These are phyloP conservation scores for Gopherus evgoodei DNA, from an alignment of 2,113 vertebrate genomes.

Conservation along the genomic window DNA sequence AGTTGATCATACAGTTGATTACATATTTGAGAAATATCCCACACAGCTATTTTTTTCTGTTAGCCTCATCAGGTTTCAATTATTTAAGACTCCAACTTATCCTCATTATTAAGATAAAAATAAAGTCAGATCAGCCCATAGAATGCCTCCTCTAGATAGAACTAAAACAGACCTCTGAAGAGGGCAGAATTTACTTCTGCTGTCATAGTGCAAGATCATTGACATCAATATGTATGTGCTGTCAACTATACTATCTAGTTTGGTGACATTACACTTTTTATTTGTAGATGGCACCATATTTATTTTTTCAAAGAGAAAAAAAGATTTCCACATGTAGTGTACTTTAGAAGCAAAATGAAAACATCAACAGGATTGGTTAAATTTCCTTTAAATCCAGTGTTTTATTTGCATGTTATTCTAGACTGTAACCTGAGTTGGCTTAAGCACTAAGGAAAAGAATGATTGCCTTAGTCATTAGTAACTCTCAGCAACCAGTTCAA, in stretches of 20 bases:
- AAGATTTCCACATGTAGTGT: neutral
- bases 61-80: neutral
- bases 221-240: neutral
- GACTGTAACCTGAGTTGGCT: neutral
- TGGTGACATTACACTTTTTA: neutral
- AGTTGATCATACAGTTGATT: neutral
- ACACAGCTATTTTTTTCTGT: neutral
- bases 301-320: neutral
- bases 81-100: neutral
- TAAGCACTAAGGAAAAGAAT: neutral
- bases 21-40: neutral
- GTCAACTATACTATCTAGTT: neutral
- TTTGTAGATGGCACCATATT: neutral
- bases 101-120: neutral
- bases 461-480: neutral
- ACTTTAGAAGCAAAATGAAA: neutral
- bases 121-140: neutral
- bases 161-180: neutral
- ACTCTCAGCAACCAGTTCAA: neutral
- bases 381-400: neutral
- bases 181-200: neutral
- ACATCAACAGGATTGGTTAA: neutral
- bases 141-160: neutral
- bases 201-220: neutral
- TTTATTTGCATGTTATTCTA: neutral